phyloP scores from a whole-genome alignment of 2,113 vertebrate species.

The Cololabis saira region DNA sequence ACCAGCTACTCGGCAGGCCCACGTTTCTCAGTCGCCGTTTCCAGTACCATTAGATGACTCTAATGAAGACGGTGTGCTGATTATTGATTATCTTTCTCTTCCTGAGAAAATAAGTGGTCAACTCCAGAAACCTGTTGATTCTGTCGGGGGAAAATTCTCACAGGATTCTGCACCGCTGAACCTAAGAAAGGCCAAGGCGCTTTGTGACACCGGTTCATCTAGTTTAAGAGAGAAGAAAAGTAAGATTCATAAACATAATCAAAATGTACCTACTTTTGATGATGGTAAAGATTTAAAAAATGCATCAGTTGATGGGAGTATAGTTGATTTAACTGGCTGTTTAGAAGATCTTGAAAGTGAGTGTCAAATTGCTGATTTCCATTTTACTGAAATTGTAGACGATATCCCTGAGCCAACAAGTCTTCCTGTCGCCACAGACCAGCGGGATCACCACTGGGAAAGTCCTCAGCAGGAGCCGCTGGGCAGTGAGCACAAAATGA shows the following conservation, averaged over 20 bases:
- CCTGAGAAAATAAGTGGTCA: conserved; percentile 49
- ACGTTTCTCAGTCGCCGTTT: background rate
- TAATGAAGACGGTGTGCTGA: conserved; percentile 75
- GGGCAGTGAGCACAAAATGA: background rate
- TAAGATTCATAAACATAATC: background rate
- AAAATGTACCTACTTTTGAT: background rate
- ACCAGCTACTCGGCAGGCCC: background rate
- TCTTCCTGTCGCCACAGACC: background rate
- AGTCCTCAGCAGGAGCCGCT: background rate
- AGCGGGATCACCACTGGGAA: background rate
- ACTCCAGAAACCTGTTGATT: conserved; percentile 6
- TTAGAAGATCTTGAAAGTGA: conserved; percentile 51
- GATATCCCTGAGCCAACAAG: background rate
- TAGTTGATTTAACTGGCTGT: conserved; percentile 50
- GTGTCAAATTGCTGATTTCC: conserved; percentile 18
- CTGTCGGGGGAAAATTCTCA: background rate
- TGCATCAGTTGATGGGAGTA: conserved; percentile 7
- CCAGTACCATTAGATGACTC: conserved; percentile 59
- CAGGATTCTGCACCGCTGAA: background rate
- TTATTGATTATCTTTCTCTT: conserved; percentile 75
- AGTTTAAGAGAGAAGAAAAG: background rate
- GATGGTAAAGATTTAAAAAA: background rate
- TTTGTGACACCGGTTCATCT: background rate
- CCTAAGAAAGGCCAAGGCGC: background rate
- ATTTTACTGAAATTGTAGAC: conserved; percentile 6